These are phyloP conservation scores for Gymnoscopelus braueri DNA, from an alignment of 2,797 vertebrate genomes.

Conservation along the genomic window DNA sequence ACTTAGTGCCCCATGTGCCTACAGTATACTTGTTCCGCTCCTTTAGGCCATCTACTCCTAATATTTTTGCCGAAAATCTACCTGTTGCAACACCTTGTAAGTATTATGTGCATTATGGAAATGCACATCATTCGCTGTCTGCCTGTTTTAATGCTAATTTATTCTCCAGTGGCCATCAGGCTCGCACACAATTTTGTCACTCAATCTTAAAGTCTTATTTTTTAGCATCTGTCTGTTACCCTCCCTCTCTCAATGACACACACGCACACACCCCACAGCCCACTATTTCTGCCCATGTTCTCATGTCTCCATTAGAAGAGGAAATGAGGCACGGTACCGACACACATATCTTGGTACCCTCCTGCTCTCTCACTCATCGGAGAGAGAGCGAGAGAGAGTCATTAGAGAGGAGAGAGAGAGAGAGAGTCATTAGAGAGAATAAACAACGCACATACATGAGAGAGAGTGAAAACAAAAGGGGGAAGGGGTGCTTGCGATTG, in stretches of 20 bases:
- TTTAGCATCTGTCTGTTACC: constrained; percentile 4
- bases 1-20: constrained; percentile 31
- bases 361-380: constrained; percentile 63
- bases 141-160: constrained; percentile 63
- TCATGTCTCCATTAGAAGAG: constrained; percentile 61
- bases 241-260: too few relatives aligned
- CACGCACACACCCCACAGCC: constrained; percentile 21
- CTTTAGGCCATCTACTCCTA: not conserved
- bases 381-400: constrained; percentile 43
- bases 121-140: constrained; percentile 53
- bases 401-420: constrained; percentile 37
- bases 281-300: constrained; percentile 41
- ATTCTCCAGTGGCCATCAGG: constrained; percentile 42
- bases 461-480: not conserved
- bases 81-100: not conserved
- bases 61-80: too few relatives aligned
- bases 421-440: constrained; percentile 39
- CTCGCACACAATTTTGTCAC: constrained; percentile 44
- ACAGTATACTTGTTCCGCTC: not conserved
- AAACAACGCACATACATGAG: constrained; percentile 22
- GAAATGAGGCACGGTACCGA: constrained; percentile 67
- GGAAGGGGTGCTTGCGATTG: not conserved
- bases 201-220: constrained; percentile 29
- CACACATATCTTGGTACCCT: constrained; percentile 64
- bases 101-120: constrained; percentile 13